A percentile compares a stretch with the other conserved stretches of the same genome.
phyloP scores from a whole-genome alignment of 2,888 invertebrate genomes.

The Eubasilissa splendida region DNA sequence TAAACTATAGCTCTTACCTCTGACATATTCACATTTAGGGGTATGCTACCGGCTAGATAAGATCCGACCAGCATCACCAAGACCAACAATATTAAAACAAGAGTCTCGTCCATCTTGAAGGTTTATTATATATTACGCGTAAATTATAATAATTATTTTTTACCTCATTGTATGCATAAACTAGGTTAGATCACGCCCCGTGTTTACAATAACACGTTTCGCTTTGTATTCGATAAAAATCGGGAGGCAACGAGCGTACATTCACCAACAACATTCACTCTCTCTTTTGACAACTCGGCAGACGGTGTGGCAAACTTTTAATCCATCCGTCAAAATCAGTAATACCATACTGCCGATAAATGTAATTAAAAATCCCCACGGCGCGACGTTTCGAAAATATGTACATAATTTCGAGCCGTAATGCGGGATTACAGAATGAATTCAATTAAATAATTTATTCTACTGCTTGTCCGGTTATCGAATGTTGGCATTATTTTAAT shows the following conservation, averaged over 20 bases:
- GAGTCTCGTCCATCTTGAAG: conserved; percentile 84
- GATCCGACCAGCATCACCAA: conserved; percentile 97
- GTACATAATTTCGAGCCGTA: no score
- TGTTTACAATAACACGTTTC: conserved; percentile 10
- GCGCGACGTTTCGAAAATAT: no score
- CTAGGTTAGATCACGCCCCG: background rate
- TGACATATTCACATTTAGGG: conserved; percentile 93
- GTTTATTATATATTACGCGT: conserved; percentile 26
- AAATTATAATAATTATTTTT: background rate
- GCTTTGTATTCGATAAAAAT: background rate
- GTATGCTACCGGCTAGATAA: conserved; percentile 95
- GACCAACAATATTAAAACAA: conserved; percentile 86
- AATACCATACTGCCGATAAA: background rate
- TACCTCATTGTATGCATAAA: background rate
- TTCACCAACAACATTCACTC: conserved; percentile 7
- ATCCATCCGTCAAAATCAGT: background rate
- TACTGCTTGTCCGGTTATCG: no score
- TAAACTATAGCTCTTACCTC: conserved; percentile 79
- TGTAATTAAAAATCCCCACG: no score
- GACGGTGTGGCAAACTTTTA: conserved; percentile 17
- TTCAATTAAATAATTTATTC: no score
- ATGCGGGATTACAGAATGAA: no score
- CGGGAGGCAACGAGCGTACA: background rate
- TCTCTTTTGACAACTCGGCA: conserved; percentile 48
- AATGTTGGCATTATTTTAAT: no score